Evolutionary conservation across 2,113 vertebrate genomes (phyloP).

Genomic region (western clawed frog (Xenopus tropicalis)): DNA sequence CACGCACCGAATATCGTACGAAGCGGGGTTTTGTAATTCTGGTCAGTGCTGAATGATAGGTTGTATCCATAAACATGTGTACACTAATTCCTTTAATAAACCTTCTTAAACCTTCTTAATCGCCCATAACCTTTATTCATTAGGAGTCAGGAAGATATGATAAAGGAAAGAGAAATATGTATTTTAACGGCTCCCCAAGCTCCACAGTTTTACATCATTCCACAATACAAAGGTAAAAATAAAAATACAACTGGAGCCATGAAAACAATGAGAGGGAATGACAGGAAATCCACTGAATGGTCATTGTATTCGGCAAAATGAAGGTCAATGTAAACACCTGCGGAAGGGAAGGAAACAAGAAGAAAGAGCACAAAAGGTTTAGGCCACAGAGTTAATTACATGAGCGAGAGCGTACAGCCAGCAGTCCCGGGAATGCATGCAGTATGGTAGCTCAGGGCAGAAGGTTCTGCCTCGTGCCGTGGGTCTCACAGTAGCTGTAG

Average conservation of each 20-base stretch:
- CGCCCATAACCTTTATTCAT: too few relatives aligned
- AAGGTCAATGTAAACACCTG: slow-evolving; percentile 42
- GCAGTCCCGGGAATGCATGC: slow-evolving; percentile 48
- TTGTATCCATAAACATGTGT: too few relatives aligned
- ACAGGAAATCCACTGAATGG: slow-evolving; percentile 33
- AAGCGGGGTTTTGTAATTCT: too few relatives aligned
- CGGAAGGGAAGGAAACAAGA: slow-evolving; percentile 33
- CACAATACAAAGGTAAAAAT: background rate
- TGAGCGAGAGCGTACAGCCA: slow-evolving; percentile 9
- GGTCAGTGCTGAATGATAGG: too few relatives aligned
- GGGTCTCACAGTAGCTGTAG: background rate
- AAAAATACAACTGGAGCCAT: slow-evolving; percentile 14
- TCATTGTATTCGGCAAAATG: slow-evolving; percentile 39
- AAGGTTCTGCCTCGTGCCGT: slow-evolving; percentile 34
- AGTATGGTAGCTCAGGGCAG: background rate
- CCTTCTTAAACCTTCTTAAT: too few relatives aligned
- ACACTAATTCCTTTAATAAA: too few relatives aligned
- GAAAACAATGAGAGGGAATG: slow-evolving; percentile 36
- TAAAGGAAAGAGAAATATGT: background rate
- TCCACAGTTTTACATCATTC: slow-evolving; percentile 5
- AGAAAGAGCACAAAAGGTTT: slow-evolving; percentile 6
- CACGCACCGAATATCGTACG: too few relatives aligned
- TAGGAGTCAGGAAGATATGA: background rate
- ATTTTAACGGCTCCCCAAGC: slow-evolving; percentile 13
- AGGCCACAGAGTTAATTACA: slow-evolving; percentile 18